Base-by-base conservation (phyloP, 1,140 invertebrate genomes). In the Apolygus lucorum region DNA sequence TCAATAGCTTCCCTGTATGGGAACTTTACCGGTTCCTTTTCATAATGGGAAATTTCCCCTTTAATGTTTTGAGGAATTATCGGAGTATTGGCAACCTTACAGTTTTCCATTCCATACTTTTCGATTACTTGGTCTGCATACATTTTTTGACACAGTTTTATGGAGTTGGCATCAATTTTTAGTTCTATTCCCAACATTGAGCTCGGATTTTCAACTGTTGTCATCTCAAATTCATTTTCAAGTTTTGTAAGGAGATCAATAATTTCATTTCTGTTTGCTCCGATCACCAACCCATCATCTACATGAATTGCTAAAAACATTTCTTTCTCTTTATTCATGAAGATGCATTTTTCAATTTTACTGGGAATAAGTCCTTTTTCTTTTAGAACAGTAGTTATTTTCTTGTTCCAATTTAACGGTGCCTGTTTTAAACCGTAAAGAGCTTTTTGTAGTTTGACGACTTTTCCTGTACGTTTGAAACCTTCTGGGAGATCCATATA, bases 351-450 rank as follows among this genome's bases (percentile, higher is more conserved):
- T 8, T 62, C 54, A 21, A 8, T 66, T 4, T 1, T 21, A 62
- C 21, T 26, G 24, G 26, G 28, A n/a, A n/a, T 71, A 2, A 68
- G 62, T n/a, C 67, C 67, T 21, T 42, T 27, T 27, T 63, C n/a
- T 1, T 2, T 26, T 62, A 71, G 52, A 68, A 62, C 29, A 2
- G 59, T 52, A 2, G 27, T 25, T n/a, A 72, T 63, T 63, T 27
- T 42, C 54, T 67, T 25, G 42, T 77, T 68, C 78, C 77, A 80
- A 49, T 62, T 59, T 64, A 75, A 64, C 1, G 74, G 74, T 0
- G 76, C 74, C 70, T 80, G 76, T 74, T 79, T 80, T 27, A 81
- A 72, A 0, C 79, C 79, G 77, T 81, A 81, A 0, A 78, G 52
- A 14, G 74, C 68, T 69, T 76, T 77, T 13, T 73, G 62, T 27